Evolutionary conservation across 2,113 vertebrate genomes (phyloP).

Genomic region (Rallus limicola): DNA sequence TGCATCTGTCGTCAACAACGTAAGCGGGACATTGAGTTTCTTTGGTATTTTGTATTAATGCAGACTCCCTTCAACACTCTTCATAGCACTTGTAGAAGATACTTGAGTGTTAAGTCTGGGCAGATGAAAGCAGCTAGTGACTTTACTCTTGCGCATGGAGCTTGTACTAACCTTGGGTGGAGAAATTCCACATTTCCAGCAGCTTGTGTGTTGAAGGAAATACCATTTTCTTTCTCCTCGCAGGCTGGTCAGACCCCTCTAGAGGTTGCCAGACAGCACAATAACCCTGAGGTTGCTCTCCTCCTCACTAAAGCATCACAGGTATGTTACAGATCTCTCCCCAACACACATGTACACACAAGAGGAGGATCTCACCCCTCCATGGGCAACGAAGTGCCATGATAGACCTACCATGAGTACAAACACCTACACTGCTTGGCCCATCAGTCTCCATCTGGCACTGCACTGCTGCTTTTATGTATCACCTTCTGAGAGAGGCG

Average conservation of each 20-base stretch:
- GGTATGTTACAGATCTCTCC: conserved; percentile 68
- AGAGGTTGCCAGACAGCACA: conserved; percentile 90
- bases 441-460: neutral
- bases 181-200: neutral
- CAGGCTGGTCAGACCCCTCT: conserved; percentile 91
- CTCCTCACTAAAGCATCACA: conserved; percentile 94
- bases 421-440: neutral
- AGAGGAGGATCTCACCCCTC: neutral
- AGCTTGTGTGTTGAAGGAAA: neutral
- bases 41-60: neutral
- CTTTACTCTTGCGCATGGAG: neutral
- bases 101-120: neutral
- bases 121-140: neutral
- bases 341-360: rapidly evolving
- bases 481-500: neutral
- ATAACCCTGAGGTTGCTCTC: conserved; percentile 91
- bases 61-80: neutral
- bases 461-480: neutral
- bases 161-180: neutral
- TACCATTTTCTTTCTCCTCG: neutral
- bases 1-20: conserved; percentile 84
- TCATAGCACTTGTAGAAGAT: neutral
- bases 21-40: conserved; percentile 66
- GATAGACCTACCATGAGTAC: too few relatives aligned
- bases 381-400: neutral